These are phyloP conservation scores for Neodontobutis hainanensis DNA, from an alignment of 2,113 vertebrate species.

Conservation along the genomic window DNA sequence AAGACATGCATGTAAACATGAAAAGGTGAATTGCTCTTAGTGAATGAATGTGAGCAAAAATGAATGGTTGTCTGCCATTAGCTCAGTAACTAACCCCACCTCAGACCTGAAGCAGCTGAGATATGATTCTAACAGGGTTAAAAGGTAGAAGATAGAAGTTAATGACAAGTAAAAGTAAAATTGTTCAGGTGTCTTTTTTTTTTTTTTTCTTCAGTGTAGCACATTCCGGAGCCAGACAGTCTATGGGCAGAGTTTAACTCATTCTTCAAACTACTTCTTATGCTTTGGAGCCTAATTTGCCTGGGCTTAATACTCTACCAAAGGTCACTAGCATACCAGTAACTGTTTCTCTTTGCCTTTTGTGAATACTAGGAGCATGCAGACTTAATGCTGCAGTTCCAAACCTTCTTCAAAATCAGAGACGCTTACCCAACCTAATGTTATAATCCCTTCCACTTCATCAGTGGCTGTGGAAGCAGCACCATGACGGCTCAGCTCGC, in stretches of 20 bases:
- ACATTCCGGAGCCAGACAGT: too few relatives aligned
- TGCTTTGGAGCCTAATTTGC: not conserved
- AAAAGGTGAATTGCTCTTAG: too few relatives aligned
- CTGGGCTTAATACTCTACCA: constrained; percentile 1
- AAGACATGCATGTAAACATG: too few relatives aligned
- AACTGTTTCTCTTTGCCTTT: constrained; percentile 20
- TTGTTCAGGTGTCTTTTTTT: not conserved
- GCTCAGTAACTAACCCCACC: too few relatives aligned
- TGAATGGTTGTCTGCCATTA: too few relatives aligned
- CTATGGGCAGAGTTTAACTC: constrained; percentile 1
- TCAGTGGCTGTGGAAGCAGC: constrained; percentile 50
- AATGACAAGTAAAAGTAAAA: too few relatives aligned
- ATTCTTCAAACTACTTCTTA: not conserved
- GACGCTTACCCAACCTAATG: constrained; percentile 60
- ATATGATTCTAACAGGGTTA: too few relatives aligned
- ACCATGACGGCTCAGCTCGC: constrained; percentile 60
- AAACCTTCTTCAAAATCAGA: constrained; percentile 50
- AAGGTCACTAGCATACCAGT: constrained; percentile 14
- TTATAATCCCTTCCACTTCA: constrained; percentile 69
- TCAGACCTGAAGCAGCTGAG: too few relatives aligned
- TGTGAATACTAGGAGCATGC: constrained; percentile 22
- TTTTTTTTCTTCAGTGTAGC: not conserved
- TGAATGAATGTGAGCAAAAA: too few relatives aligned
- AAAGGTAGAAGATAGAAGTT: too few relatives aligned
- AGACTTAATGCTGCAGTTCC: constrained; percentile 31